phyloP scores from a whole-genome alignment of 2,888 invertebrate genomes.

The Therioaphis trifolii region DNA sequence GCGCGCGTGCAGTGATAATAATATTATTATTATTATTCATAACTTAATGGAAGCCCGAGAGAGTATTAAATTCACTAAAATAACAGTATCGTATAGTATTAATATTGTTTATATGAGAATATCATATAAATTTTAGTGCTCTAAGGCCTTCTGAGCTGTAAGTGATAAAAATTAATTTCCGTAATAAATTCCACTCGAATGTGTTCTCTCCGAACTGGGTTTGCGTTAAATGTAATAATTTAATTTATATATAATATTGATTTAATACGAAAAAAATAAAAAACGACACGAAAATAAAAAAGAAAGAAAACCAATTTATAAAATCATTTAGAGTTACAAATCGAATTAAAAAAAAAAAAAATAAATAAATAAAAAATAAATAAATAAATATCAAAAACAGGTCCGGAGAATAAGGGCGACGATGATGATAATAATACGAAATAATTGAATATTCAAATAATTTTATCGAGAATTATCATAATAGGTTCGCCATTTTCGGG shows the following conservation, averaged over 20 bases:
- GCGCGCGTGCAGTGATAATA: constrained; percentile 31
- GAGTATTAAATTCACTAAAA: constrained; percentile 55
- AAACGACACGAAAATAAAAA: too few relatives aligned
- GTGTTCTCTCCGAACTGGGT: neutral
- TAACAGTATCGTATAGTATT: constrained; percentile 39
- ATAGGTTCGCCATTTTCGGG: neutral
- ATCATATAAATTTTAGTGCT: constrained; percentile 39
- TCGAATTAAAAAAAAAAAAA: constrained; percentile 13
- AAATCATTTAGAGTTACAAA: neutral
- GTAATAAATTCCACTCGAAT: constrained; percentile 33
- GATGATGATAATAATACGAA: neutral
- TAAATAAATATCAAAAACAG: neutral
- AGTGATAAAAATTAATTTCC: constrained; percentile 58
- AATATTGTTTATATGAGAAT: constrained; percentile 47
- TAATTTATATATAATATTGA: constrained; percentile 20
- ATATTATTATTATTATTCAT: too few relatives aligned
- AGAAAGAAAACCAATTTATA: neutral
- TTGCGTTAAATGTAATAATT: neutral
- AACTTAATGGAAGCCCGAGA: constrained; percentile 47
- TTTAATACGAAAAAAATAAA: neutral
- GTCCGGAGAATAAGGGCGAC: neutral
- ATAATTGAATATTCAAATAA: constrained; percentile 12
- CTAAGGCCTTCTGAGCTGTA: neutral
- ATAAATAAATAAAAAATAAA: too few relatives aligned
- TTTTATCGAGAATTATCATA: neutral